Percentiles rank a stretch among this genome's conserved stretches.
phyloP scores from a whole-genome alignment of 2,113 vertebrate genomes.

The Pachypanchax playfairii region DNA sequence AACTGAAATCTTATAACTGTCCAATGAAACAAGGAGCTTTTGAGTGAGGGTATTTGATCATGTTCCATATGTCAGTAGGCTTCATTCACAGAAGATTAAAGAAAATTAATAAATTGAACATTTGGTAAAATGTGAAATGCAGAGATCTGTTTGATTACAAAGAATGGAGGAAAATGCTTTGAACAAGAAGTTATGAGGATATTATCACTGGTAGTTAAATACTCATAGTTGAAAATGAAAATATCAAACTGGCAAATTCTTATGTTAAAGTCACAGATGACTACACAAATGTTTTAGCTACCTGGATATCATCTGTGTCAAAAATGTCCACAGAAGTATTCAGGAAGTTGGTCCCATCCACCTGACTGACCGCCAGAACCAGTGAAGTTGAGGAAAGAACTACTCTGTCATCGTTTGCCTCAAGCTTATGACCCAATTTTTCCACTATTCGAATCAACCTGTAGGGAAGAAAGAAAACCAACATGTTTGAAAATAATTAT shows the following conservation, averaged over 20 bases:
- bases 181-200: too few relatives aligned
- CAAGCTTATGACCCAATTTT: constrained; percentile 84
- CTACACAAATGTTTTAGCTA: background rate
- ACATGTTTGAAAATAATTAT: background rate
- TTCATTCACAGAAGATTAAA: background rate
- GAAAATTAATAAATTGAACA: background rate
- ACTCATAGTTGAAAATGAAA: too few relatives aligned
- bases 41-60: background rate
- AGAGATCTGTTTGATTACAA: too few relatives aligned
- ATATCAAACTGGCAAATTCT: background rate
- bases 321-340: constrained; percentile 81
- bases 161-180: too few relatives aligned
- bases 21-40: background rate
- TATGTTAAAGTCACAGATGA: background rate
- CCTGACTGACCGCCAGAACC: constrained; percentile 84
- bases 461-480: constrained; percentile 23
- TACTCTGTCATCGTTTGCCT: constrained; percentile 66
- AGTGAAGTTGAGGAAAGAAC: constrained; percentile 80
- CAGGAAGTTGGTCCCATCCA: constrained; percentile 79
- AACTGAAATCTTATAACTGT: background rate
- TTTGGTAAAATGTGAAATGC: too few relatives aligned
- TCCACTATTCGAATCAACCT: constrained; percentile 89
- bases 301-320: constrained; percentile 72
- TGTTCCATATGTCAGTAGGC: too few relatives aligned
- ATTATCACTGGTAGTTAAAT: too few relatives aligned